Percentiles rank a stretch among this genome's conserved stretches.
Conservation (phyloP, 2,797 vertebrate species). For the Streptopelia turtur region DNA sequence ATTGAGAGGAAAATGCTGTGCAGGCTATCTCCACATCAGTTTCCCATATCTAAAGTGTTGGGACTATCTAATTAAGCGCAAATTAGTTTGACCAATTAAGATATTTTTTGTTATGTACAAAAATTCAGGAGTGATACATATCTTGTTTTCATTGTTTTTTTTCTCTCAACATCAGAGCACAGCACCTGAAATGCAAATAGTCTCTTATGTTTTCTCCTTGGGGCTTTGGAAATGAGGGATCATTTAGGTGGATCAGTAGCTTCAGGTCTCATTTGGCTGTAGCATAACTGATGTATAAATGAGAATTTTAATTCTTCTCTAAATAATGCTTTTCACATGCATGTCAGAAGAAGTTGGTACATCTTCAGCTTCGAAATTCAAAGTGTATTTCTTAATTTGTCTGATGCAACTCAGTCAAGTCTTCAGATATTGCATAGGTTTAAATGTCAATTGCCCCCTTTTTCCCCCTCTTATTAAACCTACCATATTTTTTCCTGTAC, state of each 20-base stretch:
- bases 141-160: background rate
- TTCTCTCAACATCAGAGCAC: background rate
- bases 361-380: constrained; percentile 23
- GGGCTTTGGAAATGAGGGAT: background rate
- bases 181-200: background rate
- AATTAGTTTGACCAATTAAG: background rate
- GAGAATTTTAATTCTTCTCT: constrained; percentile 4
- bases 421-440: background rate
- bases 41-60: background rate
- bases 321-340: background rate
- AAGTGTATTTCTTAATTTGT: background rate
- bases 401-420: background rate
- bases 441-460: background rate
- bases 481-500: background rate
- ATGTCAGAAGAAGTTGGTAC: background rate
- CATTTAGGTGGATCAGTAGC: background rate
- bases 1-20: background rate
- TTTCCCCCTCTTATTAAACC: background rate
- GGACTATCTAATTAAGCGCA: background rate
- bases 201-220: background rate
- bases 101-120: background rate
- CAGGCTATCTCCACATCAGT: background rate
- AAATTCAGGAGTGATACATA: background rate
- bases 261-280: constrained; percentile 9
- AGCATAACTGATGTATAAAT: background rate